Evolutionary conservation across 2,888 invertebrate species (phyloP), one percentile per base, ranked within the genome.

Genomic region (Erebia aethiops): DNA sequence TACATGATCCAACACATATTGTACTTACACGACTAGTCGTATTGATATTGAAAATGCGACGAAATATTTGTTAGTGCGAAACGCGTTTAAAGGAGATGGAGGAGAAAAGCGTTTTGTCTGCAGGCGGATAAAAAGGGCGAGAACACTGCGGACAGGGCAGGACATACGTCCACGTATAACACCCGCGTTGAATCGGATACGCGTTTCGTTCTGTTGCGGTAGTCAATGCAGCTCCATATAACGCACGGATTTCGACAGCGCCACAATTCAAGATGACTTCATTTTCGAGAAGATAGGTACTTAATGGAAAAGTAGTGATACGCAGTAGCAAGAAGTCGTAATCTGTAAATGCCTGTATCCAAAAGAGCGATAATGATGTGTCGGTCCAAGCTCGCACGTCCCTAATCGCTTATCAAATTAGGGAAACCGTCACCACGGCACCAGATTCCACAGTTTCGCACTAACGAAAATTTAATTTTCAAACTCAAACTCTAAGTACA

Each of bases 401-500:
- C 92, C 86, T 92, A 92, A 92, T 92, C 90, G 91, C 86, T 84
- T 74, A 79, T 81, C 81, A 85, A 88, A 91, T 92, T 92, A 92
- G 87, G 85, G 83, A 81, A 80, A 75, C 76, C 75, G 76, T 78
- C 79, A 35, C 35, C 35, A 35, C 35, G 35, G 35, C 52, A 78
- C 79, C 79, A 80, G 78, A 58, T 11, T 61, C 69, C 71, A 51
- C 69, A 85, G 87, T 86, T 87, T 85, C 84, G 86, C 86, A 82
- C 87, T 87, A 85, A 85, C 85, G 80, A 82, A 84, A 82, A 83
- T 81, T 64, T 46, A 43, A 46, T 60, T 41, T 5, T 1, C 41
- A n/a, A n/a, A n/a, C n/a, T n/a, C n/a, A n/a, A n/a, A 35, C 35
- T 21, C 16, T 7, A 54, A 4, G 1, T 35, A 26, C 4, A 4